phyloP scores from a whole-genome alignment of 2,888 invertebrate genomes.

The Rhamphomyia laevipes region DNA sequence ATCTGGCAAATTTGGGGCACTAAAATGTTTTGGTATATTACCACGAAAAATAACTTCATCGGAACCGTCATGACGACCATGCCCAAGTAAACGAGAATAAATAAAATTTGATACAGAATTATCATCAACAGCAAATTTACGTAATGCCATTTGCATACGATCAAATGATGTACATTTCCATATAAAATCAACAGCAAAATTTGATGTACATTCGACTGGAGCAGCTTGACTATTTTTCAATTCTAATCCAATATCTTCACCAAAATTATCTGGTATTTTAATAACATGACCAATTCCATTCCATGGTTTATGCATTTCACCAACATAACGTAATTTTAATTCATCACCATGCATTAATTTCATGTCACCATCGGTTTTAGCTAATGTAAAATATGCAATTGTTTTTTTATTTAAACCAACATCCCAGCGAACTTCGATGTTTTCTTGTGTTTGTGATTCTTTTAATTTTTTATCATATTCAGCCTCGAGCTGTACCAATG shows the following conservation, averaged over 20 bases:
- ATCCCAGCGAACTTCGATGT: constrained; percentile 98
- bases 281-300: constrained; percentile 97
- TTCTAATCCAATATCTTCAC: constrained; percentile 96
- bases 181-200: constrained; percentile 97
- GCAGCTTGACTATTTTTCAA: constrained; percentile 85
- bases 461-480: constrained; percentile 97
- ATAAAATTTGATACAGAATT: constrained; percentile 95
- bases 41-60: constrained; percentile 83
- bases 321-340: constrained; percentile 79
- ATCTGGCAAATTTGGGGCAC: constrained; percentile 94
- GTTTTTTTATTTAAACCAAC: constrained; percentile 96
- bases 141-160: constrained; percentile 89
- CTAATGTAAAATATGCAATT: constrained; percentile 92
- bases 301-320: constrained; percentile 91
- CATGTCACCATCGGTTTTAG: constrained; percentile 97
- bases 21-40: constrained; percentile 90
- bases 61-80: constrained; percentile 87
- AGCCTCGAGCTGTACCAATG: constrained; percentile 91
- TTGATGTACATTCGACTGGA: constrained; percentile 86
- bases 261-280: constrained; percentile 89
- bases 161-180: constrained; percentile 99
- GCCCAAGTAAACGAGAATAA: constrained; percentile 90
- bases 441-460: constrained; percentile 96
- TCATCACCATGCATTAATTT: constrained; percentile 99
- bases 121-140: constrained; percentile 93